Percentiles rank a stretch among this genome's conserved stretches.
phyloP scores from a whole-genome alignment of 2,888 invertebrate genomes.

The Leptinotarsa haldemani region DNA sequence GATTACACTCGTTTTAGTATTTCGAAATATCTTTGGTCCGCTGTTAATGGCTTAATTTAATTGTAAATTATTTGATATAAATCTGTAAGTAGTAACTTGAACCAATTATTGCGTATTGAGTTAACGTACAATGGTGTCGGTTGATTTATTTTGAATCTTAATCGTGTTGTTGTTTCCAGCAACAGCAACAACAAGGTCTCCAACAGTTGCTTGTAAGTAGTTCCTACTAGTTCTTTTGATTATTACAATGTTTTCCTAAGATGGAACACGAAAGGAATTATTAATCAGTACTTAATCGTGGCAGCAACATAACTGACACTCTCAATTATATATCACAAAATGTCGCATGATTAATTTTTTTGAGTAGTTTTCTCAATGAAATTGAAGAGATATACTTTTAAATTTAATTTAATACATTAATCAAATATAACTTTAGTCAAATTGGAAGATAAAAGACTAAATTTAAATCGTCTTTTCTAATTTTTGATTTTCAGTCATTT shows the following conservation, averaged over 20 bases:
- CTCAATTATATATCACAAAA: no score
- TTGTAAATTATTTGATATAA: constrained; percentile 3
- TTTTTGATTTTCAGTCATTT: background rate
- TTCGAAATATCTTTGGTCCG: constrained; percentile 1
- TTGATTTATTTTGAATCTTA: constrained; percentile 52
- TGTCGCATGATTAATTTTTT: no score
- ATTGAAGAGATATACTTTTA: no score
- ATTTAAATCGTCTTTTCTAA: background rate
- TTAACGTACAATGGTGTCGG: constrained; percentile 54
- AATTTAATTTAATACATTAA: no score
- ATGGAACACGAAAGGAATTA: constrained; percentile 8
- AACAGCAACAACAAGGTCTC: constrained; percentile 92
- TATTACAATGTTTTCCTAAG: constrained; percentile 17
- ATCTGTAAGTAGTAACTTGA: constrained; percentile 29
- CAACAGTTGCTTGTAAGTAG: constrained; percentile 92
- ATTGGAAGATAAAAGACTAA: no score
- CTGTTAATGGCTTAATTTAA: constrained; percentile 3
- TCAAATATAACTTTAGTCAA: no score
- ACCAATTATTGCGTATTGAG: constrained; percentile 13
- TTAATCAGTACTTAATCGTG: background rate
- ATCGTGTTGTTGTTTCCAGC: constrained; percentile 73
- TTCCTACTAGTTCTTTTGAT: constrained; percentile 51
- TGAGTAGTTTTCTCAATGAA: no score
- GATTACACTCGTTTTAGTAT: background rate
- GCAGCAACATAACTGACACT: no score